Conservation (phyloP, 2,797 vertebrate genomes). For the Fratercula arctica region DNA sequence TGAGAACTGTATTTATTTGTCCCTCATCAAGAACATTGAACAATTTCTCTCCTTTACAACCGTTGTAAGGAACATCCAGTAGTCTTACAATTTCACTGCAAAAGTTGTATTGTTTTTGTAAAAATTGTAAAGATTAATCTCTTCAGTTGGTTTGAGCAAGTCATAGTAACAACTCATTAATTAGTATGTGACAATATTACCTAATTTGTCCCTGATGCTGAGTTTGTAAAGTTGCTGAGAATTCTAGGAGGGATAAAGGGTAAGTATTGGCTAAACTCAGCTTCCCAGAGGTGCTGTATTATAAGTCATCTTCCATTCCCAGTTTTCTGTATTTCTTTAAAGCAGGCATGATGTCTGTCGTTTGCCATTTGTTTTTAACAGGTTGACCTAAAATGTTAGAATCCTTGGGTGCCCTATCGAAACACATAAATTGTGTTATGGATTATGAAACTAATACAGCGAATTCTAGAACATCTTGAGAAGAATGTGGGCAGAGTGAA, state of each 20-base stretch:
- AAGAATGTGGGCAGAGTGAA: neutral
- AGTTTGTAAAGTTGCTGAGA: neutral
- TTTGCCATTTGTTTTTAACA: neutral
- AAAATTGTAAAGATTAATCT: neutral
- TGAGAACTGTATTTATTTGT: neutral
- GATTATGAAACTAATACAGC: neutral
- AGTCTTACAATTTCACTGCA: neutral
- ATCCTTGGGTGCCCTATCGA: neutral
- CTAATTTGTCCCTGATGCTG: neutral
- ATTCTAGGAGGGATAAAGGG: neutral
- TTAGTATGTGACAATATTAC: neutral
- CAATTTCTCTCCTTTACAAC: neutral
- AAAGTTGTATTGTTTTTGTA: neutral
- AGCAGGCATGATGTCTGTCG: neutral
- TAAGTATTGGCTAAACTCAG: neutral
- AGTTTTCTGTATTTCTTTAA: neutral
- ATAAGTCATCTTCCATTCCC: neutral
- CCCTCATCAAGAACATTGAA: neutral
- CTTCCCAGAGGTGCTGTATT: neutral
- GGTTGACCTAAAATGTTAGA: neutral
- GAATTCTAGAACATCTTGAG: neutral
- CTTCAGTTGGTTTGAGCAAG: neutral
- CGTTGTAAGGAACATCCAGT: neutral
- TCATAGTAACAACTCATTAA: neutral
- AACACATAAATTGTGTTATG: neutral